Evolutionary conservation across 2,797 vertebrate genomes (phyloP).

Genomic region (Euphonia xanthogaster): DNA sequence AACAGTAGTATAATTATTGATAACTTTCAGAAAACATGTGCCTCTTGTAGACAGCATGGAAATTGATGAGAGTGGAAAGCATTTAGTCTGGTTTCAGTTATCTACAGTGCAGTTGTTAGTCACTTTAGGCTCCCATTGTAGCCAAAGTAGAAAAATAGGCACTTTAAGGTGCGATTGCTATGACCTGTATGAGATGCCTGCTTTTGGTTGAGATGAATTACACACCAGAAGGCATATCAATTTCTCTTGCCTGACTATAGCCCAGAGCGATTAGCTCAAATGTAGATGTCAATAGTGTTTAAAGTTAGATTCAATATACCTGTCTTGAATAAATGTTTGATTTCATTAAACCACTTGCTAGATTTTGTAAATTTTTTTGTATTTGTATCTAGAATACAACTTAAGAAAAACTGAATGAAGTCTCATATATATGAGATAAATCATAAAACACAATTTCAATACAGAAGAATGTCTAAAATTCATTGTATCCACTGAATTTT

Average conservation of each 20-base stretch:
- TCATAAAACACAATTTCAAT: accelerated
- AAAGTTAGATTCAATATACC: constrained; percentile 2
- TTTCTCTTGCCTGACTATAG: not conserved
- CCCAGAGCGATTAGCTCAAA: not conserved
- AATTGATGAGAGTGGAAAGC: not conserved
- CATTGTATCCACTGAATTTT: not conserved
- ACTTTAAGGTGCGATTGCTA: not conserved
- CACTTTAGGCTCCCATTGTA: not conserved
- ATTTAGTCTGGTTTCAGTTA: not conserved
- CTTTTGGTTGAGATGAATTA: constrained; percentile 14
- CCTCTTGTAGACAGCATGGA: not conserved
- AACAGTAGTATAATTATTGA: not conserved
- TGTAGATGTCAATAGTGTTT: constrained; percentile 36
- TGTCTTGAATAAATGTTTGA: not conserved
- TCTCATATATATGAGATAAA: not conserved
- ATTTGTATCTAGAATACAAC: not conserved
- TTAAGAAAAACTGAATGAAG: not conserved
- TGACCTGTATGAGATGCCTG: not conserved
- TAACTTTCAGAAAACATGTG: not conserved
- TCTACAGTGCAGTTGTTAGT: not conserved
- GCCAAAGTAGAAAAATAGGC: not conserved
- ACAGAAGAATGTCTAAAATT: not conserved
- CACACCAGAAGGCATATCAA: not conserved
- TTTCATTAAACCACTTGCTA: not conserved
- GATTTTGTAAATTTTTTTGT: not conserved